A percentile compares a stretch with the other conserved stretches of the same genome.
Evolutionary conservation across 2,113 vertebrate species (phyloP).

Genomic region (Muscicapa adusta): DNA sequence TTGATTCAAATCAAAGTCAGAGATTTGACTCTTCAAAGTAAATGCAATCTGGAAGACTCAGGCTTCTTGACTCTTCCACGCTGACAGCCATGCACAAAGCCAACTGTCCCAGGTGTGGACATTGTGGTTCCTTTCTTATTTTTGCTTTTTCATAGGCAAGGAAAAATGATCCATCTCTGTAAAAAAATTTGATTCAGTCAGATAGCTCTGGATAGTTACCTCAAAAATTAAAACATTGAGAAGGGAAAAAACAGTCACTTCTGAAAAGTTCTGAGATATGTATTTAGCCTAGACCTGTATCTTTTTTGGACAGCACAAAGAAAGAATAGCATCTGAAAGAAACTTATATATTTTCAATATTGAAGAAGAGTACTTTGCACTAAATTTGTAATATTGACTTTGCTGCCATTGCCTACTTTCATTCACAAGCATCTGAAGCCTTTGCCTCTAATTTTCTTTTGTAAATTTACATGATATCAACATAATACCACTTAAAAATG

Average conservation of each 20-base stretch:
- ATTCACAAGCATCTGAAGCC: neutral
- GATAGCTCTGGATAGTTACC: neutral
- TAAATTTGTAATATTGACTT: neutral
- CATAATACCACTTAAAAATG: slow-evolving; percentile 29
- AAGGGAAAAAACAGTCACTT: neutral
- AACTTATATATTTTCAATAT: neutral
- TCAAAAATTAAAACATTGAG: neutral
- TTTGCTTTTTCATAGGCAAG: neutral
- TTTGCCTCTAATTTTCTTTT: neutral
- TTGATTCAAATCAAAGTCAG: neutral
- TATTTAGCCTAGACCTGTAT: neutral
- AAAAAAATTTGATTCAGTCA: neutral
- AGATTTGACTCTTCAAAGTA: neutral
- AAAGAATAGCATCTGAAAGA: neutral
- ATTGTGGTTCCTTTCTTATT: neutral
- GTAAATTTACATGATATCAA: slow-evolving; percentile 26
- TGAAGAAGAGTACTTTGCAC: neutral
- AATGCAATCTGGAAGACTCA: neutral
- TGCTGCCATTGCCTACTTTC: neutral
- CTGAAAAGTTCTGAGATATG: neutral
- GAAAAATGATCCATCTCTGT: neutral
- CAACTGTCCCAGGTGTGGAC: rapidly evolving
- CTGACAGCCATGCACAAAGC: rapidly evolving
- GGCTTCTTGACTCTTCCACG: neutral
- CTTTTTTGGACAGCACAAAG: neutral